phyloP scores from a whole-genome alignment of 1,140 invertebrate species.

The Zaprionus nigranus region DNA sequence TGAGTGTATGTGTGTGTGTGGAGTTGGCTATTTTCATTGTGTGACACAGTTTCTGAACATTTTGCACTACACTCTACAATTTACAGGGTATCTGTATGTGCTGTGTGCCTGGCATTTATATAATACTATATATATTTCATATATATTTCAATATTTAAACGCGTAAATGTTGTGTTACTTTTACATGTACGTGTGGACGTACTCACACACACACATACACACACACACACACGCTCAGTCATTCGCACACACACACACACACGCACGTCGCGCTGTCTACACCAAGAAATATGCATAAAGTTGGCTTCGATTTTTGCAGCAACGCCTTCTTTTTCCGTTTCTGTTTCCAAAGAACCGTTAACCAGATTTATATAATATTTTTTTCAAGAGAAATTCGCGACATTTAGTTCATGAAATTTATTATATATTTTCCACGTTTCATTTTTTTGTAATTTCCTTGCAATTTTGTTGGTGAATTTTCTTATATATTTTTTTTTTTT shows the following conservation, averaged over 20 bases:
- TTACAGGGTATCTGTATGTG: not conserved
- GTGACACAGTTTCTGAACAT: not conserved
- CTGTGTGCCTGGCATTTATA: conserved; percentile 2
- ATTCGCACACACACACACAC: conserved; percentile 19
- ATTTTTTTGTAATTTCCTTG: not conserved
- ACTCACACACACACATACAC: not conserved
- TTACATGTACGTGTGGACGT: conserved; percentile 21
- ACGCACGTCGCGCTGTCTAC: conserved; percentile 54
- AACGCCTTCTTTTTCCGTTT: conserved; percentile 55
- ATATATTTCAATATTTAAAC: conserved; percentile 19
- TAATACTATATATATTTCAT: not conserved
- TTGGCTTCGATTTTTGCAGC: conserved; percentile 61
- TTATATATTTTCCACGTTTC: not conserved
- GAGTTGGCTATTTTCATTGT: not conserved
- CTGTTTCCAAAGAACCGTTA: too few species aligned
- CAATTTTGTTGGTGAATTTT: conserved; percentile 9
- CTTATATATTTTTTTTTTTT: conserved; percentile 15
- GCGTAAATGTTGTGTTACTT: conserved; percentile 2
- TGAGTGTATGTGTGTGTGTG: conserved; percentile 4
- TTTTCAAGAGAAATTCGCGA: conserved; percentile 6
- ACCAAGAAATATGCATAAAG: conserved; percentile 65
- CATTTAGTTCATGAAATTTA: conserved; percentile 16
- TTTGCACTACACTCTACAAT: not conserved
- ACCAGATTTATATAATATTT: not conserved
- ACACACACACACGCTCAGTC: conserved; percentile 22